Evolutionary conservation across 2,888 invertebrate species (phyloP).

Genomic region (Sturmia bella): DNA sequence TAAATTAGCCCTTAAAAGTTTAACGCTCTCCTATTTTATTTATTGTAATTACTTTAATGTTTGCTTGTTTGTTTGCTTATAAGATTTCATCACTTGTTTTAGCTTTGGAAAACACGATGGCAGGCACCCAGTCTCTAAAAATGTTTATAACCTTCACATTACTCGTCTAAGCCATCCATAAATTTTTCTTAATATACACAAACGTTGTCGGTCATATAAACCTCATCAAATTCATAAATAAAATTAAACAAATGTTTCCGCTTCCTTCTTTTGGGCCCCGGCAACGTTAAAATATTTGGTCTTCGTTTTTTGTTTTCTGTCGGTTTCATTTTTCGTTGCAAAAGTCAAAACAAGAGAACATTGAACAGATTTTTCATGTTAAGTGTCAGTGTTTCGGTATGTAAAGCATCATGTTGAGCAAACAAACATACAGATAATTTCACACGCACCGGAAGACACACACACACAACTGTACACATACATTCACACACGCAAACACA

Average conservation of each 20-base stretch:
- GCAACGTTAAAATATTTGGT: neutral
- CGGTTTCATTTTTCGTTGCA: neutral
- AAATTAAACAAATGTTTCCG: constrained; percentile 55
- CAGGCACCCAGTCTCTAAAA: neutral
- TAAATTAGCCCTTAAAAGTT: no score
- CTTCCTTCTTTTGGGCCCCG: neutral
- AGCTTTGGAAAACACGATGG: neutral
- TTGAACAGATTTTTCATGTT: constrained; percentile 60
- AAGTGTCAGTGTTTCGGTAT: constrained; percentile 56
- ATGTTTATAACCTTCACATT: constrained; percentile 9
- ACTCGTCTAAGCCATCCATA: neutral
- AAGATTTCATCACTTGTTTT: constrained; percentile 52
- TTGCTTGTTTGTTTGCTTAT: constrained; percentile 25
- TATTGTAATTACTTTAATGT: constrained; percentile 56
- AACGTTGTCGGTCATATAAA: constrained; percentile 27
- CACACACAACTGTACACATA: neutral
- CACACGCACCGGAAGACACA: neutral
- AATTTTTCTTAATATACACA: constrained; percentile 32
- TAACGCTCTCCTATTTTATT: no score
- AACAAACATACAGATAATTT: neutral
- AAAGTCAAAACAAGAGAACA: constrained; percentile 34
- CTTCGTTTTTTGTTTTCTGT: neutral
- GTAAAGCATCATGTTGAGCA: constrained; percentile 50
- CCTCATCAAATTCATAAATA: constrained; percentile 53
- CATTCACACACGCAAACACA: no score